A percentile compares a stretch with the other conserved stretches of the same genome.
Conservation (phyloP, 2,888 invertebrate species). For the Plebejus argus region DNA sequence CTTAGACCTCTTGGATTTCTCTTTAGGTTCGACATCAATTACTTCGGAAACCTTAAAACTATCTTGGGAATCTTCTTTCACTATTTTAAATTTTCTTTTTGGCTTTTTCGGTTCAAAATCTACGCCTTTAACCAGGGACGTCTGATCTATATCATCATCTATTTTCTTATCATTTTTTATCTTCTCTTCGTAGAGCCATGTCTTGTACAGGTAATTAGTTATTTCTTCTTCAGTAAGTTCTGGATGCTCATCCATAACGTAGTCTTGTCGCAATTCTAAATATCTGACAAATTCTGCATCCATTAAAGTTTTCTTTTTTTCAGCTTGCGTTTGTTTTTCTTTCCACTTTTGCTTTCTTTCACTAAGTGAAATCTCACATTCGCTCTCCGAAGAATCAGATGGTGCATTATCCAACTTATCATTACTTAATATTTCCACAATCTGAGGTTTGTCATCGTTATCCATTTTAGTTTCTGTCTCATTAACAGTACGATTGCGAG, state of each 20-base stretch:
- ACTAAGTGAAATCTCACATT: slow-evolving; percentile 45
- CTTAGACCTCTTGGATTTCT: slow-evolving; percentile 67
- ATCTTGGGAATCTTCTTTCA: slow-evolving; percentile 49
- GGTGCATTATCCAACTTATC: slow-evolving; percentile 46
- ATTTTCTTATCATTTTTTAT: slow-evolving; percentile 51
- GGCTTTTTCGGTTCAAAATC: slow-evolving; percentile 54
- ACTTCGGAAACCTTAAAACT: slow-evolving; percentile 36
- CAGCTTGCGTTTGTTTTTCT: slow-evolving; percentile 45
- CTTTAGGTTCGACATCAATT: slow-evolving; percentile 48
- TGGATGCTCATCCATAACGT: slow-evolving; percentile 75
- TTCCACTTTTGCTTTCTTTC: slow-evolving; percentile 47
- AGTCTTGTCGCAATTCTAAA: slow-evolving; percentile 71
- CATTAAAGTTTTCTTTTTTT: slow-evolving; percentile 47
- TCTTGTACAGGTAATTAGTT: slow-evolving; percentile 71
- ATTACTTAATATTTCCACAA: slow-evolving; percentile 33
- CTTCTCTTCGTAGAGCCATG: slow-evolving; percentile 68
- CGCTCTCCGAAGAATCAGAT: slow-evolving; percentile 50
- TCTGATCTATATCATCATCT: slow-evolving; percentile 58
- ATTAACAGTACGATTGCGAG: neutral
- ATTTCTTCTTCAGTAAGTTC: slow-evolving; percentile 73
- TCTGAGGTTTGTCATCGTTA: slow-evolving; percentile 33
- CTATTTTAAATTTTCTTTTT: slow-evolving; percentile 55
- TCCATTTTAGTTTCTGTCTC: slow-evolving; percentile 43
- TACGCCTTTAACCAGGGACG: slow-evolving; percentile 61
- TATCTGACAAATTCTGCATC: slow-evolving; percentile 75